Evolutionary conservation across 2,888 invertebrate species (phyloP).

Genomic region (Hemistola chrysoprasaria): DNA sequence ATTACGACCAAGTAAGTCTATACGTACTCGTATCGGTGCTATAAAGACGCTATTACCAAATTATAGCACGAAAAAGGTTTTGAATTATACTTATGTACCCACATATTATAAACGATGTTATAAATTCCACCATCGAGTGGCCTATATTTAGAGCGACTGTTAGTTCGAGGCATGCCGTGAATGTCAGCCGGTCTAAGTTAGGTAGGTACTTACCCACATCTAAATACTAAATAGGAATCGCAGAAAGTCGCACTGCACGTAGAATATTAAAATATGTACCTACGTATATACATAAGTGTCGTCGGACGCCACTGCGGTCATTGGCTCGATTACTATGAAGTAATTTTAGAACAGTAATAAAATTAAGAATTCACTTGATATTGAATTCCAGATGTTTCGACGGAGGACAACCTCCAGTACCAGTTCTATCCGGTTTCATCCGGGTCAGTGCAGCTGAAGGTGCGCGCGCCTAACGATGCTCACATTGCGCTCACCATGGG

Average conservation of each 20-base stretch:
- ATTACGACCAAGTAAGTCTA: too few relatives aligned
- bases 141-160: constrained; percentile 58
- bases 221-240: constrained; percentile 39
- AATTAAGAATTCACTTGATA: constrained; percentile 4
- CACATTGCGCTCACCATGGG: constrained; percentile 90
- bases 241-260: constrained; percentile 33
- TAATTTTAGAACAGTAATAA: constrained; percentile 21
- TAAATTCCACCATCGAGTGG: too few relatives aligned
- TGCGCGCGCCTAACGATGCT: constrained; percentile 91
- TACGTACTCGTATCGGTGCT: too few relatives aligned
- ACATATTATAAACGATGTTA: too few relatives aligned
- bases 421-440: constrained; percentile 88
- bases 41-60: too few relatives aligned
- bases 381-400: constrained; percentile 86
- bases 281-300: too few relatives aligned
- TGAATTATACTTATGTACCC: too few relatives aligned
- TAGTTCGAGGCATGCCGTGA: constrained; percentile 45
- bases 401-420: constrained; percentile 91
- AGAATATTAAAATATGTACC: constrained; percentile 37
- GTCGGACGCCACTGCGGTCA: constrained; percentile 16
- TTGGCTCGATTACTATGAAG: constrained; percentile 24
- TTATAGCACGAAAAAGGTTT: too few relatives aligned
- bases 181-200: constrained; percentile 45
- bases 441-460: constrained; percentile 88
- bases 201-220: constrained; percentile 28